Conservation (phyloP, 2,888 invertebrate genomes). For the Neoscelio sp. region DNA sequence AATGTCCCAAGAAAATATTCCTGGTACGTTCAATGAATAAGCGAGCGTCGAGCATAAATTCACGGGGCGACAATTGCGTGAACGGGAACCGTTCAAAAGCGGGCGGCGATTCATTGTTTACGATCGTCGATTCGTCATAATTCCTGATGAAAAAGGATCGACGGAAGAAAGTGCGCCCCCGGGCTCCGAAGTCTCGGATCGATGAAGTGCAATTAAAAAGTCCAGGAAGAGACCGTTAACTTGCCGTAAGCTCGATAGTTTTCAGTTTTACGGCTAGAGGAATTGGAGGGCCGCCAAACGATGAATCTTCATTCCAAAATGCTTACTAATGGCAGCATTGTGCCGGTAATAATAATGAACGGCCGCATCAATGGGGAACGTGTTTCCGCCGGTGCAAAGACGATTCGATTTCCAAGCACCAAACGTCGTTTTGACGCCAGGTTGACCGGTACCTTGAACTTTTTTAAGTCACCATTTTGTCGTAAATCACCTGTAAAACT, state of each 20-base stretch:
- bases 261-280: conserved; percentile 64
- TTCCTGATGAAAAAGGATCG: conserved; percentile 17
- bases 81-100: conserved; percentile 4
- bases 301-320: conserved; percentile 69
- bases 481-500: no score
- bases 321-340: conserved; percentile 68
- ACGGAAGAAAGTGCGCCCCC: not conserved
- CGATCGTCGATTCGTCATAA: conserved; percentile 31
- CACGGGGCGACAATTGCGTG: conserved; percentile 17
- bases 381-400: conserved; percentile 2
- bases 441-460: no score
- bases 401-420: not conserved
- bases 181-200: conserved; percentile 26
- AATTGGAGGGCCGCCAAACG: conserved; percentile 71
- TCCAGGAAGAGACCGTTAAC: conserved; percentile 63
- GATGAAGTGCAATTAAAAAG: conserved; percentile 62
- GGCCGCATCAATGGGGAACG: conserved; percentile 49
- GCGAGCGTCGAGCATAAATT: conserved; percentile 40
- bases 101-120: conserved; percentile 12
- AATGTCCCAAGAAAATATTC: conserved; percentile 54
- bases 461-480: no score
- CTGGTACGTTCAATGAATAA: conserved; percentile 45
- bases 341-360: conserved; percentile 67
- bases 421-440: no score
- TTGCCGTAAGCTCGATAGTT: conserved; percentile 67